A percentile compares a stretch with the other conserved stretches of the same genome.
Conservation (phyloP, 2,888 invertebrate genomes). For the Oscheius onirici region DNA sequence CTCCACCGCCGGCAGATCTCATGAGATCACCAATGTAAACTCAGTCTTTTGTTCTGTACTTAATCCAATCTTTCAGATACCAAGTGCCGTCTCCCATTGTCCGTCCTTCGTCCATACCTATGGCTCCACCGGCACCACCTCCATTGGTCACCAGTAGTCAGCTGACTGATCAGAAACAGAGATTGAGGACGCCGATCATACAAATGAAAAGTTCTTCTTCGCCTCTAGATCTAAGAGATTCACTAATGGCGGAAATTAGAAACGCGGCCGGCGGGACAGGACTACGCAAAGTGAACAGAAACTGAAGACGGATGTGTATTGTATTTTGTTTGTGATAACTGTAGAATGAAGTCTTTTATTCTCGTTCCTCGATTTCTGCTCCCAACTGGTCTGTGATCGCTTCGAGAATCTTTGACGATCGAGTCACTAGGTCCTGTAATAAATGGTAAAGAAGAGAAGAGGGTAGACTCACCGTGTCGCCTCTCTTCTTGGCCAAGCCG, state of each 20-base stretch:
- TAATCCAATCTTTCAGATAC: constrained; percentile 4
- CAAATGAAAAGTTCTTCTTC: not conserved
- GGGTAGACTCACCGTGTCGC: not conserved
- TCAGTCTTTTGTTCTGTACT: not conserved
- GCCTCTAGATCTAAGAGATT: constrained; percentile 25
- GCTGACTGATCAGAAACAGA: constrained; percentile 26
- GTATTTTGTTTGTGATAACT: not conserved
- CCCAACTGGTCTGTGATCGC: constrained; percentile 8
- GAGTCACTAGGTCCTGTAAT: not conserved
- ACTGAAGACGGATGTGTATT: not conserved
- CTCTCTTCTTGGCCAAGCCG: not conserved
- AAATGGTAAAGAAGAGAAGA: no score
- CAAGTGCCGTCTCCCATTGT: constrained; percentile 7
- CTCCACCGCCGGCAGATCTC: constrained; percentile 27
- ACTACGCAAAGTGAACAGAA: constrained; percentile 9
- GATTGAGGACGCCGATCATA: constrained; percentile 6
- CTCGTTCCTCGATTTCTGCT: not conserved
- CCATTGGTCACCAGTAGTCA: constrained; percentile 11
- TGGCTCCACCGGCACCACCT: constrained; percentile 17
- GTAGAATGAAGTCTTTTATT: constrained; percentile 1
- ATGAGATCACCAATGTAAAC: constrained; percentile 12
- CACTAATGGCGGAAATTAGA: constrained; percentile 22
- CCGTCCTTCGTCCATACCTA: constrained; percentile 13
- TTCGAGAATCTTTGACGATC: not conserved
- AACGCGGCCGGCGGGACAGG: constrained; percentile 14